These are phyloP conservation scores for Cybosia mesomella DNA, from an alignment of 2,888 invertebrate genomes.

Conservation along the genomic window DNA sequence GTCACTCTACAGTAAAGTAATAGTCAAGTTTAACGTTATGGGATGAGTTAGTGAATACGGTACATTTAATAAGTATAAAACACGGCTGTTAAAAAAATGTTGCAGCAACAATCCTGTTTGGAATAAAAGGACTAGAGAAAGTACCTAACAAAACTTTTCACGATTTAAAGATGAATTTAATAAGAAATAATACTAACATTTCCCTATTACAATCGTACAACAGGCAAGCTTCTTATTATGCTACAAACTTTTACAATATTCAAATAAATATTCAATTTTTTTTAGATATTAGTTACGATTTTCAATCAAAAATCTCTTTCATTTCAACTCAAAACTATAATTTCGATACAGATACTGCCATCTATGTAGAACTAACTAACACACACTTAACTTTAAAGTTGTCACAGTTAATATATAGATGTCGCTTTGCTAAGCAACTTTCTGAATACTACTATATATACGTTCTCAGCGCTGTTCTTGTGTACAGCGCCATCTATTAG, in stretches of 20 bases:
- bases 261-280: too few species aligned
- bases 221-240: too few species aligned
- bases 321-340: too few species aligned
- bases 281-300: too few species aligned
- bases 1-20: background rate
- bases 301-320: too few species aligned
- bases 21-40: background rate
- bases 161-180: too few species aligned
- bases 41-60: background rate
- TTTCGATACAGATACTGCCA: slow-evolving; percentile 3
- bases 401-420: background rate
- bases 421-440: background rate
- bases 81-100: background rate
- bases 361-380: background rate
- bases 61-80: background rate
- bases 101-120: background rate
- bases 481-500: slow-evolving; percentile 10
- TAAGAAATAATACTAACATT: too few species aligned
- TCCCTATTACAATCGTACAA: too few species aligned
- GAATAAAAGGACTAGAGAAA: too few species aligned
- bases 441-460: background rate
- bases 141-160: background rate
- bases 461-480: background rate
- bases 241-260: background rate
- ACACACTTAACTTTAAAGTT: background rate